These are phyloP conservation scores for Engystomops pustulosus DNA, from an alignment of 2,113 vertebrate species.

Conservation along the genomic window DNA sequence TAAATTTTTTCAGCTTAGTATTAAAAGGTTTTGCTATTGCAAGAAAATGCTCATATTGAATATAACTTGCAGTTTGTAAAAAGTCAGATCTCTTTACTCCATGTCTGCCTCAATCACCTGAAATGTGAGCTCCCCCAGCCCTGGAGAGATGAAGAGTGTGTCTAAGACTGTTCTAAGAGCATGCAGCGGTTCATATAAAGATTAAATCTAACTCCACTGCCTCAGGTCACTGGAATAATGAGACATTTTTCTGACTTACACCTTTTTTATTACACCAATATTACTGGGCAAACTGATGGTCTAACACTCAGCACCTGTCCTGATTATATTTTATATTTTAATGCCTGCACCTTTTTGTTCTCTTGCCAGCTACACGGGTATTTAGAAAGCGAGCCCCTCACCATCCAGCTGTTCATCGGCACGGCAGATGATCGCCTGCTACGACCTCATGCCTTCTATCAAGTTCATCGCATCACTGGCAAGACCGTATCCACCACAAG, in stretches of 20 bases:
- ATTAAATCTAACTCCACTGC: conserved; percentile 52
- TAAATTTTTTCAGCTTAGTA: not conserved
- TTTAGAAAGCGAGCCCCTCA: conserved; percentile 91
- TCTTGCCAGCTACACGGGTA: conserved; percentile 90
- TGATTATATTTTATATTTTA: conserved; percentile 70
- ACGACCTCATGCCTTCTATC: conserved; percentile 96
- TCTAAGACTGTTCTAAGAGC: conserved; percentile 10
- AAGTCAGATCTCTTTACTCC: conserved; percentile 11
- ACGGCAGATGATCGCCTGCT: conserved; percentile 96
- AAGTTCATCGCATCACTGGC: conserved; percentile 96
- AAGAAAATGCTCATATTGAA: not conserved
- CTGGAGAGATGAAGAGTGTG: conserved; percentile 27
- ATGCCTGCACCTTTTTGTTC: conserved; percentile 76
- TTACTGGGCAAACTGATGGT: conserved; percentile 59
- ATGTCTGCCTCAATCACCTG: not conserved
- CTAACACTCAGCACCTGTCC: conserved; percentile 67
- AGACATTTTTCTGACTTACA: conserved; percentile 65
- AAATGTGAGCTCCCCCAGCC: conserved; percentile 17
- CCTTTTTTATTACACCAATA: conserved; percentile 69
- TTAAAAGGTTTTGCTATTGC: not conserved
- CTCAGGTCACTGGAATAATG: conserved; percentile 64
- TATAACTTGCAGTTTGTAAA: not conserved
- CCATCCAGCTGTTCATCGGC: conserved; percentile 96
- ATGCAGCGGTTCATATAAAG: conserved; percentile 26
- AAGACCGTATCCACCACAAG: conserved; percentile 96